phyloP scores from a whole-genome alignment of 2,113 vertebrate species.

The Hippolais icterina region DNA sequence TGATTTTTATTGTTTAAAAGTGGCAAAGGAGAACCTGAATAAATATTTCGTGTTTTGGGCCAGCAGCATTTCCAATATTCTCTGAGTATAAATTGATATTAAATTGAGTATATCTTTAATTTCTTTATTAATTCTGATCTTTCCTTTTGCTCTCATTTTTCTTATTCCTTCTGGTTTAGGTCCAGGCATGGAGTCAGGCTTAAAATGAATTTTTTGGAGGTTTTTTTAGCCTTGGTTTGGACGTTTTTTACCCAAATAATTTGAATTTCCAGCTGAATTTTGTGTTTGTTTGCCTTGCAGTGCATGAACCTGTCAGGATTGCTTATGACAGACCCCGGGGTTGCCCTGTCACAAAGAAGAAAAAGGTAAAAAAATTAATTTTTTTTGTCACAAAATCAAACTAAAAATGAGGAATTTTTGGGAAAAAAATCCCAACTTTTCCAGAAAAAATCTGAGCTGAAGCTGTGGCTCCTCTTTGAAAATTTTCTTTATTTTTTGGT shows the following conservation, averaged over 20 bases:
- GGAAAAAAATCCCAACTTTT: not conserved
- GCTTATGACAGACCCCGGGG: slow-evolving; percentile 79
- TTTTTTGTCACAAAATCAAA: not conserved
- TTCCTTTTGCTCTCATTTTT: not conserved
- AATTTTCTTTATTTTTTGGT: not conserved
- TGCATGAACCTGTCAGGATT: slow-evolving; percentile 80
- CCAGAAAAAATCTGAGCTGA: not conserved
- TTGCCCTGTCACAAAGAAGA: slow-evolving; percentile 71
- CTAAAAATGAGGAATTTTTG: not conserved
- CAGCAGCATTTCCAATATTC: not conserved
- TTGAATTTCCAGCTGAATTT: not conserved
- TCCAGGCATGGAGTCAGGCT: not conserved
- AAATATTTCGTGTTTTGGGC: not conserved
- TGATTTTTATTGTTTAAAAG: not conserved
- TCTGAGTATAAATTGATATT: no score
- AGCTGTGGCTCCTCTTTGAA: not conserved
- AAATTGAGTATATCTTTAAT: not conserved
- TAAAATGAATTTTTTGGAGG: not conserved
- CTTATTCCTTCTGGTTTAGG: not conserved
- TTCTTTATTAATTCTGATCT: no score
- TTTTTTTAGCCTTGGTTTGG: not conserved
- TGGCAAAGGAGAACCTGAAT: not conserved
- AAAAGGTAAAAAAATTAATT: slow-evolving; percentile 71
- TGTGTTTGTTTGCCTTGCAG: slow-evolving; percentile 60
- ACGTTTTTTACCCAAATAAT: not conserved